Evolutionary conservation across 2,797 vertebrate species (phyloP), one percentile per base, ranked within the genome.

Genomic region (Alcedo quadribrachys): DNA sequence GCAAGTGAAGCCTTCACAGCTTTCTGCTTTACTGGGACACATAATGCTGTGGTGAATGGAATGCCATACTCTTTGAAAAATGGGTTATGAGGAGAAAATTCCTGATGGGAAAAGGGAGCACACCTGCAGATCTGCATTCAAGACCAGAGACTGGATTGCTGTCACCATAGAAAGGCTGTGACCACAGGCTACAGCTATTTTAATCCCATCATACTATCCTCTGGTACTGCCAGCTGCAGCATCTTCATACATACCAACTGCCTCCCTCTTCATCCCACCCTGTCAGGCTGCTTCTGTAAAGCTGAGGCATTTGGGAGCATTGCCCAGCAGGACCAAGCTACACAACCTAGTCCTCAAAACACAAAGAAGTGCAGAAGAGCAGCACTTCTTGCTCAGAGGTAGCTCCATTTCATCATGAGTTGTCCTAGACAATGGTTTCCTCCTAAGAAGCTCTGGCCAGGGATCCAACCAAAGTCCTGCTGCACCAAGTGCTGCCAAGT

Each of bases 161-260:
- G 77, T 19, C 4, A 1, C 60, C 1, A 1, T 13, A 67, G 32
- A 25, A 71, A 68, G 69, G 70, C 57, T 60, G 57, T 74, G 87
- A 22, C 43, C 2, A 1, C 78, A 78, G 50, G 32, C 30, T 48
- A 30, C 42, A 57, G 88, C 24, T 90, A 57, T 63, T 85, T 87
- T 76, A 71, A 81, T 67, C 43, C 75, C 43, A 37, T 48, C 11
- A 1, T 17, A 7, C 12, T 16, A 27, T 27, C 40, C 57, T 69
- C 51, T 4, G 8, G 12, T 21, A 48, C 43, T 62, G n/a, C 27
- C 1, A 0, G 28, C 32, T 35, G 63, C 2, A 3, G 12, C 50
- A 35, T 27, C 60, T 35, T 37, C 75, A 71, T 5, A 21, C 0
- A 2, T 19, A 42, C 16, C 22, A 73, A 43, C 43, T 53, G 43